Evolutionary conservation across 2,797 vertebrate genomes (phyloP), one percentile per base, ranked within the genome.

Genomic region (Alosa sapidissima): DNA sequence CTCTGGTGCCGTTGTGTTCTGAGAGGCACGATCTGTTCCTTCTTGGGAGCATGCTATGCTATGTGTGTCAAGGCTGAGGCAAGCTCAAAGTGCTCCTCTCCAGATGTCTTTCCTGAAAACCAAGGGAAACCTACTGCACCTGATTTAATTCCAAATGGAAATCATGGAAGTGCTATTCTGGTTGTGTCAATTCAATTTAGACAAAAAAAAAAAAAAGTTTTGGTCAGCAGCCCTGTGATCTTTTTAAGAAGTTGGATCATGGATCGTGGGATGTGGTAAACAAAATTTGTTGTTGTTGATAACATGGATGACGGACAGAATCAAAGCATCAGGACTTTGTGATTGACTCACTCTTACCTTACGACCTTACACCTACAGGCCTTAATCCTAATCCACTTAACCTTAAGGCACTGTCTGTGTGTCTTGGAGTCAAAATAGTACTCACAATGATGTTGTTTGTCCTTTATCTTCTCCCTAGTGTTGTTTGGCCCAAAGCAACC

Each of bases 301-400:
- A 13, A 41, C 13, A 72, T 36, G 65, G 33, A 10, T 13, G 65
- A 14, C 3, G 36, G 24, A 68, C 10, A 14, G 24, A 33, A 36
- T 68, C 62, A 68, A 33, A 72, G 1, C 7, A 36, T 78, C 19
- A 21, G 4, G 19, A 78, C 41, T 21, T 33, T 1, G 10, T 9
- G 65, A 68, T 72, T 14, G 28, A 72, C 24, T 33, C 49, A 36
- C 51, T 54, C 28, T 28, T 28, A 28, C 28, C 28, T 88, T 88
- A 5, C 89, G 91, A 86, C 86, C 85, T 90, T 89, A 93, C 85
- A 62, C 90, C 86, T 82, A 87, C 83, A 85, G 86, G 60, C 86
- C 88, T 83, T 94, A 94, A 95, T 94, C 91, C 92, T 89, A 93
- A 94, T 95, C 93, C 88, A 90, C 89, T 94, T 93, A 92, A 90